These are phyloP conservation scores for Trigoniulus corallinus DNA, from an alignment of 1,140 invertebrate species.

Conservation along the genomic window DNA sequence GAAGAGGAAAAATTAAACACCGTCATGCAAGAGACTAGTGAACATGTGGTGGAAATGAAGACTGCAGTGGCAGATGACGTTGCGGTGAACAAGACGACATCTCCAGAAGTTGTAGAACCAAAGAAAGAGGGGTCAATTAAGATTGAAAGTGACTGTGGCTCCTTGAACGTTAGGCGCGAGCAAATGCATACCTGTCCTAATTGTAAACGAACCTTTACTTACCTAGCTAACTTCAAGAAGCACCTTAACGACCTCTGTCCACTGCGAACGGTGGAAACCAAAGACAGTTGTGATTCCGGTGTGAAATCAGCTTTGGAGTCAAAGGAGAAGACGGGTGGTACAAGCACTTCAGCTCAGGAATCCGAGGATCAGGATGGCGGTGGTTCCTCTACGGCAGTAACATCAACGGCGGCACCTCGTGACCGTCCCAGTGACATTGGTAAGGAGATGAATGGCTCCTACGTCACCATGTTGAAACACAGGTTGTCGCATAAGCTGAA, in stretches of 20 bases:
- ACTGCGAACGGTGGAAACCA: background rate
- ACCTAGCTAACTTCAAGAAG: constrained; percentile 12
- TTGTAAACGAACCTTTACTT: constrained; percentile 11
- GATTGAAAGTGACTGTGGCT: too few relatives aligned
- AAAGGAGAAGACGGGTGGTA: background rate
- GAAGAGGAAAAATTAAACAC: background rate
- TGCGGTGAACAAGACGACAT: background rate
- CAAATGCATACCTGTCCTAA: constrained; percentile 11
- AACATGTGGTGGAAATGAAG: background rate
- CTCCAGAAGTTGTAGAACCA: background rate
- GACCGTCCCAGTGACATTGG: constrained; percentile 1
- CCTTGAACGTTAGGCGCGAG: background rate
- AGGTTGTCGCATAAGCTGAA: constrained; percentile 9
- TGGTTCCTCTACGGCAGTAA: background rate
- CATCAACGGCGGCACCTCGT: background rate
- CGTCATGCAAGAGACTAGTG: background rate
- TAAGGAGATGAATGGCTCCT: constrained; percentile 6
- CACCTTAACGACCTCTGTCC: constrained; percentile 11
- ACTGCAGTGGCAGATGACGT: background rate
- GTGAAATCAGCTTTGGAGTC: background rate
- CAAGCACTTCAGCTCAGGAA: background rate
- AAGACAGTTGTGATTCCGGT: background rate
- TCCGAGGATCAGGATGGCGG: background rate
- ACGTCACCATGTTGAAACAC: constrained; percentile 8
- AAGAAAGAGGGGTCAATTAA: background rate